Base-by-base conservation (phyloP, 2,113 vertebrate genomes). In the Triplophysa dalaica region DNA sequence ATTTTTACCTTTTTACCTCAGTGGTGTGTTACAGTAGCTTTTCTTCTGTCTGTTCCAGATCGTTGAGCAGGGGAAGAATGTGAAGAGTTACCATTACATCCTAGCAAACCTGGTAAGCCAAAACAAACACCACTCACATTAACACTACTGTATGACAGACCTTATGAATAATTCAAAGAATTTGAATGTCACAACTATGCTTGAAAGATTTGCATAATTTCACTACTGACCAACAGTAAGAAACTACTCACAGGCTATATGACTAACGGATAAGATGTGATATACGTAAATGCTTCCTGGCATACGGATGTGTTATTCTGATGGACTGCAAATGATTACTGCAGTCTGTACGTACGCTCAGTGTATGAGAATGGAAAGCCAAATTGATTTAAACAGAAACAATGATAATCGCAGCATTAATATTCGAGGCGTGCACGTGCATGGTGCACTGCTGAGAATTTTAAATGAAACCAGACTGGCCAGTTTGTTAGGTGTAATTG, bases 51-150 rank as follows among this genome's bases (percentile, higher is more conserved):
- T 50, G 5, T 77, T 77, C 22, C 75, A 99, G 98, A 98, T 99
- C 73, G 91, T 98, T 66, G 94, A 95, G 64, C 92, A 98, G 81
- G 96, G 96, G 86, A 99, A 98, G 89, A 97, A 99, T 6, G 94
- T 96, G 72, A 97, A 97, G 13, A 98, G 95, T 22, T 99, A 98
- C 87, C 98, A 99, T 88, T 99, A 99, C 91, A 98, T 99, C 81
- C 93, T 99, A 77, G 97, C 97, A 83, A 99, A 98, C 88, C 89
- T 99, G 96, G 98, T 99, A 92, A 97, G 97, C 75, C 17, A 26
- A 56, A 73, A 54, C 66, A 21, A 10, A 48, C 4, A 1, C 10
- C 41, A 41, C 54, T 56, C 4, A 2, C 43, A 17, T 68, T 16
- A 58, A 69, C 6, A 33, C 54, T 21, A 50, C 6, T 50, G 19